These are phyloP conservation scores for Hyaena hyaena DNA, from an alignment of 2,113 vertebrate species.

Conservation along the genomic window DNA sequence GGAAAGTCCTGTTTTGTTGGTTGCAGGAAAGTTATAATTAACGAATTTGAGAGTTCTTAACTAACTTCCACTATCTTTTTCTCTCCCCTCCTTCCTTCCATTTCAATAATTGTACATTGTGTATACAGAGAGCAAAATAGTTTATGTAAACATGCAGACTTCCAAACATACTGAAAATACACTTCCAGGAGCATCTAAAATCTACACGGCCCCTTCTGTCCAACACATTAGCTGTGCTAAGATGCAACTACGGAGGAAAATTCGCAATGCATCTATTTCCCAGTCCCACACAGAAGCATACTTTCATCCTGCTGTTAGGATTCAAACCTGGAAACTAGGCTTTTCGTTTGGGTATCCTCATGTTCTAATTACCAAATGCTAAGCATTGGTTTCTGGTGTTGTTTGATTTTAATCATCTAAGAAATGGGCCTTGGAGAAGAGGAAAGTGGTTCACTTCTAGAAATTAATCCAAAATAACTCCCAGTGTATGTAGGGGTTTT, in stretches of 20 bases:
- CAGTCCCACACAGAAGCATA: neutral
- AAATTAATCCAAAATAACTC: neutral
- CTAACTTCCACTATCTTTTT: neutral
- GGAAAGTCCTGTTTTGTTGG: neutral
- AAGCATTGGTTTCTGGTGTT: neutral
- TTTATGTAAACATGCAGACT: neutral
- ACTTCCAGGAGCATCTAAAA: constrained; percentile 38
- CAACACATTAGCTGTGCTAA: constrained; percentile 14
- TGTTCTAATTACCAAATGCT: neutral
- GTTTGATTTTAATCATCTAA: constrained; percentile 7
- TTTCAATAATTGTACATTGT: neutral
- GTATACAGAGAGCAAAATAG: constrained; percentile 25
- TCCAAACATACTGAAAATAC: neutral
- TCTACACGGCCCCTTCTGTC: neutral
- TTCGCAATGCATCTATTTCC: neutral
- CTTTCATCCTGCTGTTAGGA: neutral
- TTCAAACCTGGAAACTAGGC: neutral
- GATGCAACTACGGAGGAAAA: neutral
- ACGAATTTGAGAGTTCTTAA: neutral
- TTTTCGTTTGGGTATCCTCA: neutral
- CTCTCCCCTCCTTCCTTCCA: neutral
- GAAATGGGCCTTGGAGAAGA: neutral
- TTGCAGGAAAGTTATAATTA: neutral
- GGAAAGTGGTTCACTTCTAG: neutral
- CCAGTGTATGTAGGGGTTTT: no score